These are phyloP conservation scores for Polydesmus complanatus DNA, from an alignment of 2,888 invertebrate genomes.

Conservation along the genomic window DNA sequence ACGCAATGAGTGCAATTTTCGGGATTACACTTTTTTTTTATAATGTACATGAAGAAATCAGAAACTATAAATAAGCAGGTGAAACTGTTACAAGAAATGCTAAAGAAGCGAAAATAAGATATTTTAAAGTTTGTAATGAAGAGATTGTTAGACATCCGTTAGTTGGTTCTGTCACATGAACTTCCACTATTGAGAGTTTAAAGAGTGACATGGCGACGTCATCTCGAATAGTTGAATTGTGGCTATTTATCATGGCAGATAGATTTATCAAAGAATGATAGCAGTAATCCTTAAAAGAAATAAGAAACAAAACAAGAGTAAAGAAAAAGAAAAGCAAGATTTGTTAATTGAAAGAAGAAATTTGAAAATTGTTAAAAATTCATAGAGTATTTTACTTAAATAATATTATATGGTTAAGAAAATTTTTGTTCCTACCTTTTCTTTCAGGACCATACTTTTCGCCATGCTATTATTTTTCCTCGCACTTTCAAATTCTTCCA, in stretches of 20 bases:
- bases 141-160: neutral
- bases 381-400: neutral
- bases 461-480: slow-evolving; percentile 14
- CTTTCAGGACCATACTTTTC: slow-evolving; percentile 11
- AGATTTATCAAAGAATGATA: slow-evolving; percentile 12
- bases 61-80: neutral
- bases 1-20: neutral
- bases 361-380: neutral
- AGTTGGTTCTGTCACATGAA: slow-evolving; percentile 1
- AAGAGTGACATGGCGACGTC: slow-evolving; percentile 11
- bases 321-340: neutral
- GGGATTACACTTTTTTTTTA: too few relatives aligned
- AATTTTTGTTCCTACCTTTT: slow-evolving; percentile 11
- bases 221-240: slow-evolving; percentile 6
- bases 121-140: neutral
- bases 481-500: slow-evolving; percentile 14
- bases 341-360: neutral
- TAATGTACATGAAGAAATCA: neutral
- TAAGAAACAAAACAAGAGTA: neutral
- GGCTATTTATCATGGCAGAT: slow-evolving; percentile 10
- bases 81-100: neutral
- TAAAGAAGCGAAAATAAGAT: neutral
- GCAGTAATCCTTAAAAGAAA: slow-evolving; percentile 9
- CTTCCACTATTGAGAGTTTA: slow-evolving; percentile 14
- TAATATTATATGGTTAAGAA: neutral